Percentiles rank a stretch among this genome's conserved stretches.
These are phyloP conservation scores for Pachyrhynchus sulphureomaculatus DNA, from an alignment of 1,140 invertebrate species.

Conservation along the genomic window DNA sequence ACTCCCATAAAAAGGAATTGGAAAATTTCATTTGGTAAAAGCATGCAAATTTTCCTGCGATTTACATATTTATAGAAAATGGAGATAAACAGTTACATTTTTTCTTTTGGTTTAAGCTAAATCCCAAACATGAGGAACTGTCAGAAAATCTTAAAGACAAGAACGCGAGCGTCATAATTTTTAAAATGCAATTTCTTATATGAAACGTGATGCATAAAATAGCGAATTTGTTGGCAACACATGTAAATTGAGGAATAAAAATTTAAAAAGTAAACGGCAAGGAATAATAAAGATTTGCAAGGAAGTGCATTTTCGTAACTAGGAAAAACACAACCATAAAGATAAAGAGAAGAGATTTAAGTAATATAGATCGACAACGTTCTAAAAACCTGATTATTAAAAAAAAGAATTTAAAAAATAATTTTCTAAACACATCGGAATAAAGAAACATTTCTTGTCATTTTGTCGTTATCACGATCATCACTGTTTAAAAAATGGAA, in stretches of 20 bases:
- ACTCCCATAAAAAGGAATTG: constrained; percentile 3
- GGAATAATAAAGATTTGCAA: no score
- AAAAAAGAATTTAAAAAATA: no score
- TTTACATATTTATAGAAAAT: constrained; percentile 34
- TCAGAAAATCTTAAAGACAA: background rate
- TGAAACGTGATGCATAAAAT: constrained; percentile 27
- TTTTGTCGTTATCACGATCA: no score
- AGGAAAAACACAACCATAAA: no score
- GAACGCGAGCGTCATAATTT: constrained; percentile 6
- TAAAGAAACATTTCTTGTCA: no score
- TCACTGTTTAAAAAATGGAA: no score
- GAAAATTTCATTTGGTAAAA: constrained; percentile 29
- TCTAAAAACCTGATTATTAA: no score
- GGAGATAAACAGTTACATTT: constrained; percentile 24
- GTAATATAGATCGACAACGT: no score
- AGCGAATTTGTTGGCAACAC: background rate
- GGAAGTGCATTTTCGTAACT: no score
- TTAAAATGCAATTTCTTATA: constrained; percentile 44
- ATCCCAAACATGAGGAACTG: background rate
- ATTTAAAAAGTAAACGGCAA: constrained; percentile 1
- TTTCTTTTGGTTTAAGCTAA: background rate
- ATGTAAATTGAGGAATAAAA: background rate
- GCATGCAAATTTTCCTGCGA: constrained; percentile 11
- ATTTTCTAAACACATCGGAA: no score
- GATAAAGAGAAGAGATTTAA: no score